Evolutionary conservation across 2,113 vertebrate species (phyloP).

Genomic region (Brachyistius frenatus): DNA sequence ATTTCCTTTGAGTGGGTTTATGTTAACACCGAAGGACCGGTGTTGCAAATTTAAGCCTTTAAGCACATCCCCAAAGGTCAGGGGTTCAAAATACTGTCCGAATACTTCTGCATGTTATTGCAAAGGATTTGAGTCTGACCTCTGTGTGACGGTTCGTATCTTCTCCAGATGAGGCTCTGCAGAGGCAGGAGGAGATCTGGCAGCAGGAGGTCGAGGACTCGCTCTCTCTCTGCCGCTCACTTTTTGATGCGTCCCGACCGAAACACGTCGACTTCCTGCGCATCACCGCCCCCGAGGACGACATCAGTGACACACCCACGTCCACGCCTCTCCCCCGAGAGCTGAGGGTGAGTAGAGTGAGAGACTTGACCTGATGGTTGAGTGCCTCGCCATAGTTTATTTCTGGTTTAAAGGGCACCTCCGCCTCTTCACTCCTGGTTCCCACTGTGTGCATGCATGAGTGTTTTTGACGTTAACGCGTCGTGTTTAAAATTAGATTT

Average conservation of each 20-base stretch:
- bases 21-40: too few relatives aligned
- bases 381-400: not conserved
- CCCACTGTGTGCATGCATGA: not conserved
- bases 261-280: constrained; percentile 72
- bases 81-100: too few relatives aligned
- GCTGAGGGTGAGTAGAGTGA: constrained; percentile 51
- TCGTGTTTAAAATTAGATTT: too few relatives aligned
- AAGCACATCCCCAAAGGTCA: too few relatives aligned
- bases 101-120: too few relatives aligned
- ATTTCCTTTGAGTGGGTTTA: too few relatives aligned
- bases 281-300: constrained; percentile 72
- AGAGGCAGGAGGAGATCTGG: constrained; percentile 74
- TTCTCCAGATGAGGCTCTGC: constrained; percentile 66
- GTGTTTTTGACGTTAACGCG: too few relatives aligned
- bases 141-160: too few relatives aligned
- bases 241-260: constrained; percentile 65
- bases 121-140: too few relatives aligned
- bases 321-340: constrained; percentile 36
- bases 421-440: not conserved
- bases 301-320: constrained; percentile 51
- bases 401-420: not conserved
- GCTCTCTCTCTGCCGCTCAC: constrained; percentile 55
- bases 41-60: too few relatives aligned
- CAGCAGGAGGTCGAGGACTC: constrained; percentile 76
- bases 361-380: not conserved